phyloP scores from a whole-genome alignment of 2,797 vertebrate genomes.

The Calcarius lapponicus region DNA sequence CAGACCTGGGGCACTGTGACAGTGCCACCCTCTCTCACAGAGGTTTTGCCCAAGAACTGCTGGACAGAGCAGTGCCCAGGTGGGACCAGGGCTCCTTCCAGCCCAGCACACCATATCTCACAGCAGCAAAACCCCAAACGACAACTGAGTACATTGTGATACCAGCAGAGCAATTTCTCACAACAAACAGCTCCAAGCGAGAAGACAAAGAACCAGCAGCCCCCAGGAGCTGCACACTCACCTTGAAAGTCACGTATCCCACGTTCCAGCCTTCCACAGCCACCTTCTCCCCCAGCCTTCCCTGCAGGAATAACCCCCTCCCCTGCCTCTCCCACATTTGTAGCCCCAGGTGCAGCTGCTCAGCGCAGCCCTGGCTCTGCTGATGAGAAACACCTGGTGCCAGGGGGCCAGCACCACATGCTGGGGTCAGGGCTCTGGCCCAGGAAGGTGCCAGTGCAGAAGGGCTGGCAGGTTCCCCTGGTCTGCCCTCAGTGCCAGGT shows the following conservation, averaged over 20 bases:
- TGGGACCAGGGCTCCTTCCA: background rate
- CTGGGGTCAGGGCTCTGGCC: accelerated
- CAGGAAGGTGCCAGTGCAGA: accelerated
- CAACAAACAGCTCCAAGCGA: background rate
- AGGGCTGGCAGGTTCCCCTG: background rate
- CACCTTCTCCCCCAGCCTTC: accelerated
- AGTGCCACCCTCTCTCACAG: accelerated
- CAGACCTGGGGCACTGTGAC: accelerated
- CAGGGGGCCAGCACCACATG: accelerated
- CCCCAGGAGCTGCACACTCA: background rate
- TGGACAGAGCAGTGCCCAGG: accelerated
- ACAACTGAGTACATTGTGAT: accelerated
- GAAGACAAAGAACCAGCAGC: accelerated
- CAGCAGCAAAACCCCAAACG: background rate
- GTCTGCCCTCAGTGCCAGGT: background rate
- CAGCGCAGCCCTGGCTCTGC: background rate
- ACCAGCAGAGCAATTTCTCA: background rate
- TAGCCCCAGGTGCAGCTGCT: background rate
- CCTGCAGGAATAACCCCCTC: accelerated
- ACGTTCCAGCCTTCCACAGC: accelerated
- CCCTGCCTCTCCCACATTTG: accelerated
- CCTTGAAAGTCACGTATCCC: accelerated
- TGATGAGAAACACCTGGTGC: background rate
- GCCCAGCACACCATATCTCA: accelerated
- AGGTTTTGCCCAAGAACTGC: background rate